A percentile compares a stretch with the other conserved stretches of the same genome.
Evolutionary conservation across 2,113 vertebrate species (phyloP).

Genomic region (Sardina pilchardus): DNA sequence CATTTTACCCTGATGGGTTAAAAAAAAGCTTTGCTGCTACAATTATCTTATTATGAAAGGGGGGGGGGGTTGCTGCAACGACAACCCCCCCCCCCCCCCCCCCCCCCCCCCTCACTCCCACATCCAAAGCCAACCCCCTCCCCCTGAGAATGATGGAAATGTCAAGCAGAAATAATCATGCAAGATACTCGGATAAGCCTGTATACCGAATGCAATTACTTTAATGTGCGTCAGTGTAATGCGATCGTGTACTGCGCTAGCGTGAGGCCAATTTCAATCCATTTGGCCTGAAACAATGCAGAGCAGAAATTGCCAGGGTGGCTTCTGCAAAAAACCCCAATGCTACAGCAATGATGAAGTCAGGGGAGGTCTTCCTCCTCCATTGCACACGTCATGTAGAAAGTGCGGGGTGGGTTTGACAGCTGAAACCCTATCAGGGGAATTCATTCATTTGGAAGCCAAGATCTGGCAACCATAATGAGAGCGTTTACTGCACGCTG

Average conservation of each 20-base stretch:
- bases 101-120: neutral
- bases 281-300: neutral
- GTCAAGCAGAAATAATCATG: slow-evolving; percentile 12
- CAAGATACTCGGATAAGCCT: neutral
- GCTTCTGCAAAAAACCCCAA: neutral
- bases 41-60: neutral
- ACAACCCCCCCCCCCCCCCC: neutral
- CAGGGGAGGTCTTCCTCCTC: neutral
- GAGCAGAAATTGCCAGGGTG: neutral
- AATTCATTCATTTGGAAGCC: neutral
- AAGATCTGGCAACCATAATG: neutral
- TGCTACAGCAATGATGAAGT: neutral
- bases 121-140: neutral
- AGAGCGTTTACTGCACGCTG: neutral
- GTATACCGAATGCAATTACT: neutral
- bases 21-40: neutral
- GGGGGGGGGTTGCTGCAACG: neutral
- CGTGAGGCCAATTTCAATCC: slow-evolving; percentile 9
- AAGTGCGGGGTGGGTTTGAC: neutral
- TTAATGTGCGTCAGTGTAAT: neutral
- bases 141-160: neutral
- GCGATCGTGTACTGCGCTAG: neutral
- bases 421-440: neutral
- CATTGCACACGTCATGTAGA: neutral
- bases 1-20: neutral